Conservation (phyloP, 2,888 invertebrate species). For the Cactoblastis cactorum region DNA sequence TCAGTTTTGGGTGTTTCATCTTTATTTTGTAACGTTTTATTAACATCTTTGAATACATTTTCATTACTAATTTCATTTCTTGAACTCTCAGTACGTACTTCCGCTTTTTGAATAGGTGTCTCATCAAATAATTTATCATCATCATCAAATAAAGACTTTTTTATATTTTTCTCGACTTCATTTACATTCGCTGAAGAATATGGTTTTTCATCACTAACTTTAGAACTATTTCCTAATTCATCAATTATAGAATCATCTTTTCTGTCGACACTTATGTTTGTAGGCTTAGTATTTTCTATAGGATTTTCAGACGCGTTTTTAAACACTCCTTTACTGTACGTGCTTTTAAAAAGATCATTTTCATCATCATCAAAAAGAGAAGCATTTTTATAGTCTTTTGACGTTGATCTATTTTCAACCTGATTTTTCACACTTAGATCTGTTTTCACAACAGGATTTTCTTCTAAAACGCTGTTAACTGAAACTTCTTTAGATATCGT, state of each 20-base stretch:
- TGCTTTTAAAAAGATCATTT: constrained; percentile 8
- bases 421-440: constrained; percentile 10
- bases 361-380: constrained; percentile 5
- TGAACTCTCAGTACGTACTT: neutral
- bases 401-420: too few relatives aligned
- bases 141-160: constrained; percentile 8
- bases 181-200: neutral
- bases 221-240: neutral
- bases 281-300: neutral
- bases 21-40: neutral
- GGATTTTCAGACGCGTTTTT: neutral
- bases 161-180: neutral
- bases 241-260: neutral
- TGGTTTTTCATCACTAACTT: neutral
- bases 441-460: constrained; percentile 14
- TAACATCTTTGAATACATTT: constrained; percentile 11
- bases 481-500: neutral
- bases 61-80: constrained; percentile 1
- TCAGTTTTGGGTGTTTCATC: neutral
- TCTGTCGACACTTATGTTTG: neutral
- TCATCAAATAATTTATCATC: constrained; percentile 10
- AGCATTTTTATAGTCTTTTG: constrained; percentile 1
- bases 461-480: constrained; percentile 1
- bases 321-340: neutral
- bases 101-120: neutral